Base-by-base conservation (phyloP, 2,797 vertebrate genomes). In the Ctenochaetus hawaiiensis region DNA sequence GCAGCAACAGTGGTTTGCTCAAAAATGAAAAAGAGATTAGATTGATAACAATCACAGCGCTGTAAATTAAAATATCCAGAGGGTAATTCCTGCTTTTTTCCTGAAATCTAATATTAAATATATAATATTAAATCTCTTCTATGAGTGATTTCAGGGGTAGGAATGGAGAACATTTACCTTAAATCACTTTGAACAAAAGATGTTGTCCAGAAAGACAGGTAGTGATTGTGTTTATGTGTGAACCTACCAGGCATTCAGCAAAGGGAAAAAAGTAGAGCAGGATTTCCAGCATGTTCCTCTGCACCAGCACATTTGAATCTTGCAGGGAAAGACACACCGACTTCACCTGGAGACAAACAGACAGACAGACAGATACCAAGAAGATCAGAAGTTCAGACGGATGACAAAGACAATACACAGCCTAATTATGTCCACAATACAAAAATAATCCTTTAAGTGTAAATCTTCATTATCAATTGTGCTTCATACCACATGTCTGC, bases 271-370 rank as follows among this genome's bases (percentile, higher is more conserved):
- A 99, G 94, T 96, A 97, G 37, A 99, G 96, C 44, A 98, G 95
- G 51, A 98, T 96, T 90, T 99, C 98, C 69, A 99, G 92, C 67
- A 95, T 98, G 89, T 99, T 99, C 83, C 98, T 97, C 79, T 99
- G 98, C 73, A 99, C 98, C 62, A 99, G 95, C 58, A 97, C 96
- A 68, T 99, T 99, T n/a, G 96, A 93, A 89, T 99, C 98, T 94
- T 98, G 90, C 52, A 99, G 95, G 0, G 96, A 96, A 2, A 96
- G 94, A 76, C 96, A 96, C 44, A 98, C 83, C 4, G 98, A 95
- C 65, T 96, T 99, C 6, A 98, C 91, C 98, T 99, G 80, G 4
- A 69, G 30, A 78, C 1, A 82, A 20, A 81, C 12, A 60, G 37
- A 80, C 5, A 69, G 30, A 78, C 1, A 82, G 22, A 81, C 12